Evolutionary conservation across 2,888 invertebrate species (phyloP).

Genomic region (Mimas tiliae): DNA sequence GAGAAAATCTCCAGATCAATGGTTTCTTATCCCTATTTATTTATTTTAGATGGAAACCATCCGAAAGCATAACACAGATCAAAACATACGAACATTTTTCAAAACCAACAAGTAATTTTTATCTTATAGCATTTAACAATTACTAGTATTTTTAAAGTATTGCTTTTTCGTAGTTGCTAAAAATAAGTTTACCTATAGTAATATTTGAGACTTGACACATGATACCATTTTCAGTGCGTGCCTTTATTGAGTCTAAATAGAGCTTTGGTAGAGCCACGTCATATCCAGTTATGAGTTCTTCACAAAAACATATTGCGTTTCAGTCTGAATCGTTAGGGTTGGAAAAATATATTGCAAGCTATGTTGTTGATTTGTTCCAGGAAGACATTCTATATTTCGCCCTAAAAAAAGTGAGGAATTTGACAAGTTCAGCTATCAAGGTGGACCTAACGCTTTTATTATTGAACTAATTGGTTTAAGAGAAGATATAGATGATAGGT

Average conservation of each 20-base stretch:
- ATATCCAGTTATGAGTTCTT: too few relatives aligned
- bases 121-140: not conserved
- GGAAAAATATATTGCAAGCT: too few relatives aligned
- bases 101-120: not conserved
- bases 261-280: too few relatives aligned
- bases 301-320: too few relatives aligned
- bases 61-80: not conserved
- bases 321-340: too few relatives aligned
- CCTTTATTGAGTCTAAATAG: too few relatives aligned
- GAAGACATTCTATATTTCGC: conserved; percentile 34
- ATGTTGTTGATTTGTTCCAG: conserved; percentile 48
- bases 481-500: conserved; percentile 81
- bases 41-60: conserved; percentile 5
- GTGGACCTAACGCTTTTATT: conserved; percentile 85
- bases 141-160: too few relatives aligned
- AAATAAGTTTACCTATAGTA: too few relatives aligned
- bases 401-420: conserved; percentile 28
- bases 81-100: not conserved
- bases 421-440: conserved; percentile 50
- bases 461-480: conserved; percentile 85
- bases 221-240: too few relatives aligned
- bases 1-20: not conserved
- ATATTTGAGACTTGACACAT: too few relatives aligned
- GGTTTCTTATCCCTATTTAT: not conserved
- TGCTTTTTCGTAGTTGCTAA: too few relatives aligned